Evolutionary conservation across 2,888 invertebrate species (phyloP).

Genomic region (Plusia festucae): DNA sequence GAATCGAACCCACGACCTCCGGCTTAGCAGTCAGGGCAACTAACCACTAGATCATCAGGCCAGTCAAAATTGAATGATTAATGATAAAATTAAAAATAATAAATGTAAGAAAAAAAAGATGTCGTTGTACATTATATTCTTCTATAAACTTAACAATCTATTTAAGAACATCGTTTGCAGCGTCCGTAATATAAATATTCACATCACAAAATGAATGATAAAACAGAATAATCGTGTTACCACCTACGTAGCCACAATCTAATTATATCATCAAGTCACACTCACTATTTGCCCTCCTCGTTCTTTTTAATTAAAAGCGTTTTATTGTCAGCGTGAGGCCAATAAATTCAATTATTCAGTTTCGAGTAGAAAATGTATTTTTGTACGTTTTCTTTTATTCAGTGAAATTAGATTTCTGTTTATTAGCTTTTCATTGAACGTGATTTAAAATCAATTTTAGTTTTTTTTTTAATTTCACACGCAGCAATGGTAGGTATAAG

Average conservation of each 20-base stretch:
- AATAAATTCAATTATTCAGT: constrained; percentile 65
- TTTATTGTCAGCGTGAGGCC: constrained; percentile 60
- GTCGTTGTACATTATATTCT: too few relatives aligned
- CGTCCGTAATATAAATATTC: constrained; percentile 2
- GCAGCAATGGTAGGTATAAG: too few relatives aligned
- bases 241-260: constrained; percentile 32
- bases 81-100: too few relatives aligned
- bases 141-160: too few relatives aligned
- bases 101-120: too few relatives aligned
- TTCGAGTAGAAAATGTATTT: constrained; percentile 38
- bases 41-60: too few relatives aligned
- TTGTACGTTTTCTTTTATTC: constrained; percentile 39
- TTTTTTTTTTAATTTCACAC: background rate
- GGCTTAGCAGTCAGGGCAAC: too few relatives aligned
- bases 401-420: constrained; percentile 55
- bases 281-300: constrained; percentile 53
- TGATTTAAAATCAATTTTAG: constrained; percentile 23
- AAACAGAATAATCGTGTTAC: constrained; percentile 24
- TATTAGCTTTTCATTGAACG: constrained; percentile 40
- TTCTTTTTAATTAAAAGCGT: constrained; percentile 63
- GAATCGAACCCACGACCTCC: too few relatives aligned
- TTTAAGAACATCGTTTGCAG: background rate
- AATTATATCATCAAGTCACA: constrained; percentile 52
- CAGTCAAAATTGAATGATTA: too few relatives aligned
- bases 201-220: constrained; percentile 10